Percentiles rank a stretch among this genome's conserved stretches.
These are phyloP conservation scores for Apotomis capreana DNA, from an alignment of 2,888 invertebrate genomes.

Conservation along the genomic window DNA sequence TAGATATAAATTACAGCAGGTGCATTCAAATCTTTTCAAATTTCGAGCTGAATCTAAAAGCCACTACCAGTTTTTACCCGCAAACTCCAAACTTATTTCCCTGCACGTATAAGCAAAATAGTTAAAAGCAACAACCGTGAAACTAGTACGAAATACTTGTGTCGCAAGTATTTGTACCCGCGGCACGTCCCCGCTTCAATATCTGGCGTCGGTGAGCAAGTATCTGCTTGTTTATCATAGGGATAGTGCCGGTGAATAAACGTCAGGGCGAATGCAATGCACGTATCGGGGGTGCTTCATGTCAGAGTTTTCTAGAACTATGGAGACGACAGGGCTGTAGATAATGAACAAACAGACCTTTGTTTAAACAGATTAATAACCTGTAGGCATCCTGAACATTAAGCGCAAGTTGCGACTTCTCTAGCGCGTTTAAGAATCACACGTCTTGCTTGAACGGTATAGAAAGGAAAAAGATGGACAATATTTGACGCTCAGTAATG, in stretches of 20 bases:
- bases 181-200: constrained; percentile 35
- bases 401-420: too few relatives aligned
- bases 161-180: constrained; percentile 32
- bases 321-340: background rate
- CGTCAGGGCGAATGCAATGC: constrained; percentile 22
- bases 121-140: constrained; percentile 28
- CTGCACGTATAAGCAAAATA: constrained; percentile 25
- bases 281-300: constrained; percentile 19
- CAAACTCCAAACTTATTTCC: background rate
- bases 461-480: too few relatives aligned
- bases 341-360: background rate
- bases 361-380: background rate
- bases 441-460: too few relatives aligned
- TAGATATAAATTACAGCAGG: too few relatives aligned
- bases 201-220: constrained; percentile 39
- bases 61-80: background rate
- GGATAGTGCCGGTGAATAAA: constrained; percentile 35
- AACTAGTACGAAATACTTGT: constrained; percentile 18
- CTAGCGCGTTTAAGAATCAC: too few relatives aligned
- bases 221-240: constrained; percentile 40
- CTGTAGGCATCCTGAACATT: too few relatives aligned
- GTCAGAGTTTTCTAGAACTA: background rate
- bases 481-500: too few relatives aligned
- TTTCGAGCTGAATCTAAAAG: background rate
- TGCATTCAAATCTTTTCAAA: too few relatives aligned